Percentiles rank a stretch among this genome's conserved stretches.
Evolutionary conservation across 2,888 invertebrate genomes (phyloP).

Genomic region (Megalurothrips usitatus): DNA sequence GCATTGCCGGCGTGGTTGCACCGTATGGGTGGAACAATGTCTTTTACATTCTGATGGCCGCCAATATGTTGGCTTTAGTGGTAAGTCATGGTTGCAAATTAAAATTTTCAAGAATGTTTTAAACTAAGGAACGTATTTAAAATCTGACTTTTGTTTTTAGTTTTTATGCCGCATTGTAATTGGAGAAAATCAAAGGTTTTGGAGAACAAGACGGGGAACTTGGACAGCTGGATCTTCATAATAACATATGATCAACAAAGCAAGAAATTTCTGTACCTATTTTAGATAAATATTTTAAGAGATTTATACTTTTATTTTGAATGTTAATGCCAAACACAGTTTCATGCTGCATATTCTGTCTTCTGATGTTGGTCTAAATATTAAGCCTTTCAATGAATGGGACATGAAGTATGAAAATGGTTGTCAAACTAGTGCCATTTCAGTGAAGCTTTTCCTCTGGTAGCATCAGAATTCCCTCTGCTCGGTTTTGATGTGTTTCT

Average conservation of each 20-base stretch:
- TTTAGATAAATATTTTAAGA: too few species aligned
- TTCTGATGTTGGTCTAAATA: not conserved
- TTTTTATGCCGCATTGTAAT: not conserved
- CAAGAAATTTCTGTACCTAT: too few species aligned
- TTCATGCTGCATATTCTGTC: not conserved
- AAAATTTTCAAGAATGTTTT: too few species aligned
- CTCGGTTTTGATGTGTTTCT: too few species aligned
- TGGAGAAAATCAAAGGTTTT: not conserved
- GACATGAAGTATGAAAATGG: not conserved
- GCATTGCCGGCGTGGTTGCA: slow-evolving; percentile 79
- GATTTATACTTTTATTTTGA: too few species aligned
- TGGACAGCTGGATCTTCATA: not conserved
- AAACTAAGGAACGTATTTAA: too few species aligned
- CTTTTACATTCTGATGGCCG: slow-evolving; percentile 82
- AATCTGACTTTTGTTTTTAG: not conserved
- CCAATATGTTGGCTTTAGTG: slow-evolving; percentile 72
- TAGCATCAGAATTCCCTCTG: too few species aligned
- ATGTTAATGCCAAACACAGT: not conserved
- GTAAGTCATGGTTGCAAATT: slow-evolving; percentile 47
- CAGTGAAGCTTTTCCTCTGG: not conserved
- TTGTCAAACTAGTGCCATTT: slow-evolving; percentile 6
- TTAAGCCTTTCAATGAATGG: not conserved
- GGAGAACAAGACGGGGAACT: not conserved
- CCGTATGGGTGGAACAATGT: slow-evolving; percentile 73
- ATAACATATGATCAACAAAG: too few species aligned